phyloP scores from a whole-genome alignment of 2,113 vertebrate species.

The Actinemys pallida region DNA sequence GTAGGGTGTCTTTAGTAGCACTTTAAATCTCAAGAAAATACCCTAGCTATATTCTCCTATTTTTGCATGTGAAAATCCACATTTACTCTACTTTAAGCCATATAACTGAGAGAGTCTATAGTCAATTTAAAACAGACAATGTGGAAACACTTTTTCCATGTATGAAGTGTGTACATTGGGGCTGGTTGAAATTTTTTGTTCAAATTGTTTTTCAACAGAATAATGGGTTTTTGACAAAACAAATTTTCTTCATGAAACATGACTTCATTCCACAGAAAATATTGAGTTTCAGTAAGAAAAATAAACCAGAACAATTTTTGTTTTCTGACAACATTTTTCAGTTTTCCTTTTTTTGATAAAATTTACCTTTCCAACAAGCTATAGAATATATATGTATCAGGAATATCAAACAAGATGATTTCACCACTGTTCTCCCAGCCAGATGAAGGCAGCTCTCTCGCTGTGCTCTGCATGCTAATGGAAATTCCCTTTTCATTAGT shows the following conservation, averaged over 20 bases:
- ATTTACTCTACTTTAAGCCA: not conserved
- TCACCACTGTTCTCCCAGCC: too few relatives aligned
- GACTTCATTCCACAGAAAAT: not conserved
- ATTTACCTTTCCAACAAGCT: too few relatives aligned
- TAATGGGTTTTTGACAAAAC: not conserved
- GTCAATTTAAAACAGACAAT: not conserved
- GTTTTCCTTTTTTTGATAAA: too few relatives aligned
- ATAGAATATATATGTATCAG: too few relatives aligned
- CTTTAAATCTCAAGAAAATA: slow-evolving; percentile 4
- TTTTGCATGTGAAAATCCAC: not conserved
- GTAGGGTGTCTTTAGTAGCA: not conserved
- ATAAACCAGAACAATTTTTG: too few relatives aligned
- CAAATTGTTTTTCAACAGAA: not conserved
- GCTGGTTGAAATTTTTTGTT: not conserved
- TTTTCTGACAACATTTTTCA: too few relatives aligned
- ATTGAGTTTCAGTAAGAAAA: not conserved
- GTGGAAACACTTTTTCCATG: not conserved
- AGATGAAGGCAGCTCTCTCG: too few relatives aligned
- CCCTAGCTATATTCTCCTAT: not conserved
- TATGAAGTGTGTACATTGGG: not conserved
- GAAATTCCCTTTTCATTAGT: not conserved
- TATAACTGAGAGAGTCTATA: not conserved
- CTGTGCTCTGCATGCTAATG: too few relatives aligned
- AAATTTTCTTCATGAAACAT: not conserved
- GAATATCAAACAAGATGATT: too few relatives aligned